Evolutionary conservation across 2,113 vertebrate genomes (phyloP).

Genomic region (Neodontobutis hainanensis): DNA sequence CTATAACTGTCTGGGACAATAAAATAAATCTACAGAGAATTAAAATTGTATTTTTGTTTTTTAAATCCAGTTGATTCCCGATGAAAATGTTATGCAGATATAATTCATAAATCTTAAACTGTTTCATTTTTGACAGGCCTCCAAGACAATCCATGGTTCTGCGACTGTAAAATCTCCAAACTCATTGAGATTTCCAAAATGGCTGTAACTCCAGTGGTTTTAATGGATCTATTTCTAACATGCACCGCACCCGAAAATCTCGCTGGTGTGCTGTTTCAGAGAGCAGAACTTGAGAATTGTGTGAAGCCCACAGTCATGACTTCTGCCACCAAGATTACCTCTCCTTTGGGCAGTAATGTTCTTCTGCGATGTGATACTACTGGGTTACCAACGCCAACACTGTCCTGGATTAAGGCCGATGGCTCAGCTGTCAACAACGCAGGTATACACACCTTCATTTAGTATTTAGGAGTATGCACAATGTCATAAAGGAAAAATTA

Average conservation of each 20-base stretch:
- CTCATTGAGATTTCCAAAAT: slow-evolving; percentile 91
- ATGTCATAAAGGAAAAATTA: no score
- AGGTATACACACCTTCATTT: slow-evolving; percentile 76
- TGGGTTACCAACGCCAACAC: slow-evolving; percentile 88
- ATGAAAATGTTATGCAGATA: not conserved
- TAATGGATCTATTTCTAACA: slow-evolving; percentile 86
- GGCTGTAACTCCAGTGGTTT: slow-evolving; percentile 74
- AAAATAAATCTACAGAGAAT: no score
- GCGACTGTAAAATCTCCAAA: slow-evolving; percentile 94
- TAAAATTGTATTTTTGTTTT: not conserved
- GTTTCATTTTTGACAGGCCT: slow-evolving; percentile 78
- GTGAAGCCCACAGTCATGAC: slow-evolving; percentile 91
- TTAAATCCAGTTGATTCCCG: no score
- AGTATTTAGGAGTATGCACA: not conserved
- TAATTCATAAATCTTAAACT: not conserved
- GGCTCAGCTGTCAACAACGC: slow-evolving; percentile 83
- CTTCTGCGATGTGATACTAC: slow-evolving; percentile 91
- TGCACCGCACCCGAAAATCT: slow-evolving; percentile 89
- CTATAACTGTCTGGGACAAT: no score
- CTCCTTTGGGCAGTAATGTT: slow-evolving; percentile 89
- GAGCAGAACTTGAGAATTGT: slow-evolving; percentile 90
- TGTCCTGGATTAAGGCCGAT: slow-evolving; percentile 84
- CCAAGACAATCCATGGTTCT: slow-evolving; percentile 96
- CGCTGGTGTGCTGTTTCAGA: slow-evolving; percentile 87
- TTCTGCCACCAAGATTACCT: slow-evolving; percentile 94